Evolutionary conservation across 2,888 invertebrate species (phyloP).

Genomic region (Scaptodrosophila latifasciaeformis): DNA sequence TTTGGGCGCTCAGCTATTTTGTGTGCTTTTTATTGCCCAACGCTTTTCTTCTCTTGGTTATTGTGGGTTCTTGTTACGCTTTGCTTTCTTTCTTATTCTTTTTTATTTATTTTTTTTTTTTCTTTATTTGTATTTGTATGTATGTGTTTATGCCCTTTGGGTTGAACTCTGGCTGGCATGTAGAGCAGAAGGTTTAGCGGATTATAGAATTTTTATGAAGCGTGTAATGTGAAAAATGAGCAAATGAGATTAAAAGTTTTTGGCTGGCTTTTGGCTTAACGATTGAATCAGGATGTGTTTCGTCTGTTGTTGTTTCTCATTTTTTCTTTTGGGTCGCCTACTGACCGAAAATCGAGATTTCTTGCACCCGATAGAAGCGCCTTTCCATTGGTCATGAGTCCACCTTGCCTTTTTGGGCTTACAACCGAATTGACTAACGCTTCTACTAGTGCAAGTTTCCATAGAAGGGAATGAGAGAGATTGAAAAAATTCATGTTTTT

Average conservation of each 20-base stretch:
- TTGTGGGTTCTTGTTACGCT: conserved; percentile 10
- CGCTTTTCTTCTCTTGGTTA: conserved; percentile 18
- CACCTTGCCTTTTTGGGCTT: too few relatives aligned
- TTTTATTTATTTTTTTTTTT: conserved; percentile 7
- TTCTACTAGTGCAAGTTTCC: too few relatives aligned
- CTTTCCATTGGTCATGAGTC: too few relatives aligned
- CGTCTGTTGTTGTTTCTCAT: too few relatives aligned
- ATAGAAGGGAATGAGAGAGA: too few relatives aligned
- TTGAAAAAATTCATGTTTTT: neutral
- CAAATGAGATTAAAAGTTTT: conserved; percentile 60
- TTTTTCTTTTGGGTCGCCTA: too few relatives aligned
- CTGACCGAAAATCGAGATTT: too few relatives aligned
- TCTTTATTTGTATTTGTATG: conserved; percentile 5
- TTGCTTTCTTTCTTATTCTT: too few relatives aligned
- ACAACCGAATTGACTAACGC: too few relatives aligned
- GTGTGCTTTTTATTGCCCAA: conserved; percentile 36
- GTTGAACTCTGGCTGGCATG: conserved; percentile 24
- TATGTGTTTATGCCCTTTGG: conserved; percentile 15
- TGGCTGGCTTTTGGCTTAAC: conserved; percentile 1
- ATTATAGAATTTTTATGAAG: conserved; percentile 58
- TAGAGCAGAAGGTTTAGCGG: conserved; percentile 50
- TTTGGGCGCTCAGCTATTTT: conserved; percentile 31
- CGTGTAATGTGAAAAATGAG: conserved; percentile 55
- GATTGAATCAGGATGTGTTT: too few relatives aligned
- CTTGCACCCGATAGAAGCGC: too few relatives aligned